Evolutionary conservation across 2,888 invertebrate genomes (phyloP).

Genomic region (Drosophila rellima): DNA sequence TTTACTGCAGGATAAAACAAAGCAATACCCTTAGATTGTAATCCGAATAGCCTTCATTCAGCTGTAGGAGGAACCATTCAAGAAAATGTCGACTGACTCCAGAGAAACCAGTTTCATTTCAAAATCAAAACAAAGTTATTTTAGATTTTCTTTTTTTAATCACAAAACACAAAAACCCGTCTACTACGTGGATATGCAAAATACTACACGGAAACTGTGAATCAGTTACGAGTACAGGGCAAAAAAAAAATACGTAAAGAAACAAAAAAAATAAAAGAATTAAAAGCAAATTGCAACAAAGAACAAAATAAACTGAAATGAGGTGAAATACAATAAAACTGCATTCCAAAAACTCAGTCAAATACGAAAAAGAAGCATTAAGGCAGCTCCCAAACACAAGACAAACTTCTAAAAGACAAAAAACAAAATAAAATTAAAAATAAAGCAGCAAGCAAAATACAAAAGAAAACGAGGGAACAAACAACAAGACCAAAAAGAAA

Average conservation of each 20-base stretch:
- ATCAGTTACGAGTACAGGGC: slow-evolving; percentile 34
- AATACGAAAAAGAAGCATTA: slow-evolving; percentile 55
- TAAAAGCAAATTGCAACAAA: slow-evolving; percentile 29
- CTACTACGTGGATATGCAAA: slow-evolving; percentile 57
- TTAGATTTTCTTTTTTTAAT: slow-evolving; percentile 34
- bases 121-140: slow-evolving; percentile 69
- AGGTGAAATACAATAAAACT: slow-evolving; percentile 64
- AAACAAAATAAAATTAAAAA: slow-evolving; percentile 17
- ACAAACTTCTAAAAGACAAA: slow-evolving; percentile 77
- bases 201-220: slow-evolving; percentile 70
- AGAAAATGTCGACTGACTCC: slow-evolving; percentile 31
- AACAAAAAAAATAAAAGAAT: slow-evolving; percentile 22
- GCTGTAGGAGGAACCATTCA: slow-evolving; percentile 38
- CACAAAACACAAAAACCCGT: slow-evolving; percentile 41
- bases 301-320: slow-evolving; percentile 51
- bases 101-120: slow-evolving; percentile 57
- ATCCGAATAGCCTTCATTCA: slow-evolving; percentile 37
- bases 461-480: slow-evolving; percentile 12
- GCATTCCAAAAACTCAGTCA: slow-evolving; percentile 78
- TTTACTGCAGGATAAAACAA: slow-evolving; percentile 7
- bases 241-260: slow-evolving; percentile 20
- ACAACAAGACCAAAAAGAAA: slow-evolving; percentile 65
- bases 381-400: slow-evolving; percentile 46
- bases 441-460: slow-evolving; percentile 3
- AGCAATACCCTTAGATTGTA: slow-evolving; percentile 33